Conservation (phyloP, 2,113 vertebrate genomes). For the Coryphaenoides rupestris region DNA sequence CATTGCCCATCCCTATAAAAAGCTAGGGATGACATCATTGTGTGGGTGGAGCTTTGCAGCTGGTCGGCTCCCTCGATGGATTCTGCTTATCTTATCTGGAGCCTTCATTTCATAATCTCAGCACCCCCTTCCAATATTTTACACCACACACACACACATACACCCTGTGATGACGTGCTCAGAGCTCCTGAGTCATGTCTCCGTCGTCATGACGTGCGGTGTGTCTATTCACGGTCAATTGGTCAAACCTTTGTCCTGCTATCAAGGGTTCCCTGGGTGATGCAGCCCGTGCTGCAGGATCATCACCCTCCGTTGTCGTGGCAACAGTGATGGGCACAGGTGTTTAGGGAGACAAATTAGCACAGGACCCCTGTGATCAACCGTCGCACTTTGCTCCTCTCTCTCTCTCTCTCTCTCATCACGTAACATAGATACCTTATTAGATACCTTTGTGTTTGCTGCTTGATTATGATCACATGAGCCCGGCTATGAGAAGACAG, state of each 20-base stretch:
- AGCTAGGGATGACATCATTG: too few species aligned
- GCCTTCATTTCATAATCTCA: background rate
- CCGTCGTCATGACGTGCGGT: too few species aligned
- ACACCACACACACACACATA: background rate
- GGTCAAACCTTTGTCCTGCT: slow-evolving; percentile 8
- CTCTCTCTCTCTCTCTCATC: too few species aligned
- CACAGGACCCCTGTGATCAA: slow-evolving; percentile 11
- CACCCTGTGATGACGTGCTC: background rate
- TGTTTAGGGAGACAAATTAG: slow-evolving; percentile 39
- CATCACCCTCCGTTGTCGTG: slow-evolving; percentile 43
- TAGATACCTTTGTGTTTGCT: too few species aligned
- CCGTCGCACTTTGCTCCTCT: too few species aligned
- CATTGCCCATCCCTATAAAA: too few species aligned
- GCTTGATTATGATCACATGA: too few species aligned
- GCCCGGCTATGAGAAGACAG: too few species aligned
- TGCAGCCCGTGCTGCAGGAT: slow-evolving; percentile 4
- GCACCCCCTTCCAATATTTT: background rate
- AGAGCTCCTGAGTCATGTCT: background rate
- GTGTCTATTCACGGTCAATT: background rate
- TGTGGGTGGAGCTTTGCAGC: background rate
- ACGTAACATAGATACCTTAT: too few species aligned
- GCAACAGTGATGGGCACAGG: slow-evolving; percentile 47
- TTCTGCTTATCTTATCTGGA: background rate
- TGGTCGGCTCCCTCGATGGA: background rate
- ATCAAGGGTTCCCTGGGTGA: slow-evolving; percentile 44